These are phyloP conservation scores for Drosophila longiperda DNA, from an alignment of 2,888 invertebrate species.

Conservation along the genomic window DNA sequence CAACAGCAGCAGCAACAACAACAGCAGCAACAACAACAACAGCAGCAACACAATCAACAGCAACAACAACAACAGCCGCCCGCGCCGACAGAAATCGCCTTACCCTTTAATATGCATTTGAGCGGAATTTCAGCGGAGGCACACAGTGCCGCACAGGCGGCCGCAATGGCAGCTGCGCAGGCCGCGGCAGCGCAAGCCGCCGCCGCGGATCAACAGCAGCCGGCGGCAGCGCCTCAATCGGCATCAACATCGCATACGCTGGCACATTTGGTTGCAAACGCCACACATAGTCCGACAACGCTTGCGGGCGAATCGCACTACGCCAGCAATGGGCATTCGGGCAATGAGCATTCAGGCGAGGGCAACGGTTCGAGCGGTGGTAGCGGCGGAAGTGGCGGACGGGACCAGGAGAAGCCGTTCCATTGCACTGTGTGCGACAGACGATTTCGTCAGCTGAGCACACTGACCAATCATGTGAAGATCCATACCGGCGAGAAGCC, in stretches of 20 bases:
- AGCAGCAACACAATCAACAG: slow-evolving; percentile 66
- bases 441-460: slow-evolving; percentile 85
- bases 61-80: slow-evolving; percentile 76
- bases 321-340: slow-evolving; percentile 67
- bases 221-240: slow-evolving; percentile 46
- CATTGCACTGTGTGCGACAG: slow-evolving; percentile 85
- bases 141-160: slow-evolving; percentile 83
- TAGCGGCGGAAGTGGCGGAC: slow-evolving; percentile 48
- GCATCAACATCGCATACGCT: slow-evolving; percentile 69
- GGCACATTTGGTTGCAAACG: slow-evolving; percentile 78
- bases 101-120: slow-evolving; percentile 83
- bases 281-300: slow-evolving; percentile 79
- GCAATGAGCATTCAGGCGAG: slow-evolving; percentile 63
- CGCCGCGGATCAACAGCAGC: slow-evolving; percentile 77
- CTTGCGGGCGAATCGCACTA: slow-evolving; percentile 68
- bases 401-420: slow-evolving; percentile 84
- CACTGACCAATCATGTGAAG: slow-evolving; percentile 85
- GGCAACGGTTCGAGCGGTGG: slow-evolving; percentile 62
- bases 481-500: slow-evolving; percentile 85
- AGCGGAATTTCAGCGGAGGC: slow-evolving; percentile 82
- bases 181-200: slow-evolving; percentile 84
- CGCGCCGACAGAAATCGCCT: slow-evolving; percentile 81
- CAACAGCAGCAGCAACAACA: slow-evolving; percentile 69
- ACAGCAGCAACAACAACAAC: slow-evolving; percentile 73
- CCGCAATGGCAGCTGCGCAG: slow-evolving; percentile 84